Conservation (phyloP, 30 jellyfish, hydroid and myxozoan species). For the Sanderia malayensis region DNA sequence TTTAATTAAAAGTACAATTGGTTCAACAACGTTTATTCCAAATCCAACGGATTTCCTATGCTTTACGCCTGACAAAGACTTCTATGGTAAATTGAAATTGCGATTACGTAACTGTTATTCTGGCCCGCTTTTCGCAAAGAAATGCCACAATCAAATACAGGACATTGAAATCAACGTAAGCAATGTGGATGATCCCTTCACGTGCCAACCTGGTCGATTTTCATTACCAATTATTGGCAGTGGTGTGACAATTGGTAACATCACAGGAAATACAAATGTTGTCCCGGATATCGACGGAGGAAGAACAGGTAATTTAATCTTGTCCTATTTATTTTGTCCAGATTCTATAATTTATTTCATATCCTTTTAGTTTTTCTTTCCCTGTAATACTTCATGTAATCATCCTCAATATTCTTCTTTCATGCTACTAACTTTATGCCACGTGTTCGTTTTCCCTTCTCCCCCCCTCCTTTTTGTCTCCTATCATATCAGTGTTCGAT, state of each 20-base stretch:
- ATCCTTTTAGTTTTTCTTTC: too few species aligned
- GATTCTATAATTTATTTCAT: too few species aligned
- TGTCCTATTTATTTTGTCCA: too few species aligned
- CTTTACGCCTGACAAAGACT: neutral
- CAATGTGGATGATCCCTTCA: neutral
- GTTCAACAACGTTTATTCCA: too few species aligned
- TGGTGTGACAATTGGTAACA: neutral
- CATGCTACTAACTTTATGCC: too few species aligned
- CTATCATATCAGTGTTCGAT: neutral
- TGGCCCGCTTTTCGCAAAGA: neutral
- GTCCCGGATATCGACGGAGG: neutral
- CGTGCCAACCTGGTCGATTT: neutral
- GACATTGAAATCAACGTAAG: too few species aligned
- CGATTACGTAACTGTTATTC: neutral
- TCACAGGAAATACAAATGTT: neutral
- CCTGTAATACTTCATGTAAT: too few species aligned
- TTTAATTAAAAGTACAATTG: too few species aligned
- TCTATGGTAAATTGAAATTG: neutral
- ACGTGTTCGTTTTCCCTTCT: too few species aligned
- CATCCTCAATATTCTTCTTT: too few species aligned
- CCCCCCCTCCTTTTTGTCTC: too few species aligned
- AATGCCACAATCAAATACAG: neutral
- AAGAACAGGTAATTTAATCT: neutral
- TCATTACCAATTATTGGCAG: neutral
- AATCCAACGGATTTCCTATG: neutral